These are phyloP conservation scores for Bradypus variegatus DNA, from an alignment of 2,797 vertebrate species.

Conservation along the genomic window DNA sequence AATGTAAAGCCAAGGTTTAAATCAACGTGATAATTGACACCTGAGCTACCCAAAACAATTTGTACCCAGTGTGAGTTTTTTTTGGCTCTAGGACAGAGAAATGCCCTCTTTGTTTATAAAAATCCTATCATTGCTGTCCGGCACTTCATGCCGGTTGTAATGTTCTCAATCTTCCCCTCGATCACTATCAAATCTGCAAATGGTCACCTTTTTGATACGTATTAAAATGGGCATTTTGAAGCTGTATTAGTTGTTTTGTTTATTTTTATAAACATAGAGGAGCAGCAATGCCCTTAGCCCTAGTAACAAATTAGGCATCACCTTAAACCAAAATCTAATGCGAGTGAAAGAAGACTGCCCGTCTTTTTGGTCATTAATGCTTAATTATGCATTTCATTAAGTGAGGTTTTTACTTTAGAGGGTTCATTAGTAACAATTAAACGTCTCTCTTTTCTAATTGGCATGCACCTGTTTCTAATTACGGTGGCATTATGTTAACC, in stretches of 20 bases:
- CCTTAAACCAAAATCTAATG: slow-evolving; percentile 62
- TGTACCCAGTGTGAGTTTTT: neutral
- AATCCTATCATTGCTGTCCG: neutral
- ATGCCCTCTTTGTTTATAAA: neutral
- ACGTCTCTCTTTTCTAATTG: slow-evolving; percentile 63
- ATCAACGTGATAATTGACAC: neutral
- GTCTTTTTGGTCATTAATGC: slow-evolving; percentile 68
- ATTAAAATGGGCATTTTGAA: slow-evolving; percentile 43
- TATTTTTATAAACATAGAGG: slow-evolving; percentile 7
- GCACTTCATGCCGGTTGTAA: neutral
- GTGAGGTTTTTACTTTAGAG: slow-evolving; percentile 67
- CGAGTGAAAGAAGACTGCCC: slow-evolving; percentile 66
- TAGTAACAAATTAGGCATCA: slow-evolving; percentile 59
- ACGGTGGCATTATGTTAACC: slow-evolving; percentile 62
- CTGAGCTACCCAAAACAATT: neutral
- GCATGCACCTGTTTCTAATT: slow-evolving; percentile 71
- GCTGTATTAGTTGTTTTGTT: neutral
- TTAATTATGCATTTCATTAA: slow-evolving; percentile 75
- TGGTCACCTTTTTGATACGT: slow-evolving; percentile 24
- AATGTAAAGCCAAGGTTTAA: neutral
- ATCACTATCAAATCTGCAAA: neutral
- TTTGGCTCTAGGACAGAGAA: neutral
- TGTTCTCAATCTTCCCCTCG: neutral
- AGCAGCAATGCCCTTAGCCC: slow-evolving; percentile 46
- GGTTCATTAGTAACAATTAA: slow-evolving; percentile 71